phyloP scores from a whole-genome alignment of 2,797 vertebrate genomes.

The Squalus acanthias region DNA sequence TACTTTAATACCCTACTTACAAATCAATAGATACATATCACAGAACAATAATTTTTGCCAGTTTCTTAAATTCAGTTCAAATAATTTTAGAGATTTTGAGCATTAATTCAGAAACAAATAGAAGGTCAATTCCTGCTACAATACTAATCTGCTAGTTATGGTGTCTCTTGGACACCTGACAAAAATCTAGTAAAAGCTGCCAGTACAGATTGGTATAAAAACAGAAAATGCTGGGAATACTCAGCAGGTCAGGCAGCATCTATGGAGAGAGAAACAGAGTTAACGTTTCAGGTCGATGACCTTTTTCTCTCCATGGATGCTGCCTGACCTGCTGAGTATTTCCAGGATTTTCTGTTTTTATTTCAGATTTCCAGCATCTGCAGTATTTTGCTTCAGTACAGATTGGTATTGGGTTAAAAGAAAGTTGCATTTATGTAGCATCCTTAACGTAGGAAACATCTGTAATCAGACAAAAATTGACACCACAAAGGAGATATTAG shows the following conservation, averaged over 20 bases:
- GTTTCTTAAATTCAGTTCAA: background rate
- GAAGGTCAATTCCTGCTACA: background rate
- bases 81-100: background rate
- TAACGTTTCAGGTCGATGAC: too few species aligned
- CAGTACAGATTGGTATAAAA: too few species aligned
- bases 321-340: too few species aligned
- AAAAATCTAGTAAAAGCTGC: background rate
- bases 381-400: background rate
- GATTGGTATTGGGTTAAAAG: background rate
- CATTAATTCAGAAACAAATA: conserved; percentile 7
- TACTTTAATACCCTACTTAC: background rate
- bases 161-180: too few species aligned
- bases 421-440: background rate
- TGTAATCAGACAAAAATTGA: background rate
- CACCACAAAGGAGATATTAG: background rate
- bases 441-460: background rate
- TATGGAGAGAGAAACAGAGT: too few species aligned
- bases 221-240: too few species aligned
- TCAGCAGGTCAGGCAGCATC: too few species aligned
- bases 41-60: background rate
- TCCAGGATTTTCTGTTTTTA: too few species aligned
- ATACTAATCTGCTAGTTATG: background rate
- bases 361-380: too few species aligned
- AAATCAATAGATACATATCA: background rate
- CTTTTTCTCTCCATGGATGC: too few species aligned